phyloP scores from a whole-genome alignment of 2,888 invertebrate species.

The Zaprionus bogoriensis region DNA sequence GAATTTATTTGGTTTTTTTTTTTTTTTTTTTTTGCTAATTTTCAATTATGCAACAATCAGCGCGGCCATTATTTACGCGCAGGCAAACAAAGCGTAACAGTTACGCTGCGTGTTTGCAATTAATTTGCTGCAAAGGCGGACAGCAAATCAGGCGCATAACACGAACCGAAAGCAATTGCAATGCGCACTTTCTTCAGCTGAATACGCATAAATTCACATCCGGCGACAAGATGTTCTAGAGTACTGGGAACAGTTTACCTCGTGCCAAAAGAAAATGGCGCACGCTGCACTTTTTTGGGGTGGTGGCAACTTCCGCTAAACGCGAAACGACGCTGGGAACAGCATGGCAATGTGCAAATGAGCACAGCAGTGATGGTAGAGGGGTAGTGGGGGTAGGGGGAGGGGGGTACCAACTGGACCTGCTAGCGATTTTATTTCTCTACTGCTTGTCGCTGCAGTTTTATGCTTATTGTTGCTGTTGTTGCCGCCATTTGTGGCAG shows the following conservation, averaged over 20 bases:
- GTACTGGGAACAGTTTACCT: slow-evolving; percentile 36
- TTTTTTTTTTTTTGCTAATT: slow-evolving; percentile 59
- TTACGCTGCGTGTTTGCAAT: slow-evolving; percentile 57
- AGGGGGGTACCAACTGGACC: slow-evolving; percentile 4
- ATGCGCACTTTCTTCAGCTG: slow-evolving; percentile 48
- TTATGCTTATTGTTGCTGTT: slow-evolving; percentile 37
- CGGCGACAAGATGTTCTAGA: slow-evolving; percentile 68
- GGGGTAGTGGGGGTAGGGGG: neutral
- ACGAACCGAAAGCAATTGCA: slow-evolving; percentile 51
- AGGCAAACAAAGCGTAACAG: slow-evolving; percentile 20
- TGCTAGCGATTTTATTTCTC: slow-evolving; percentile 33
- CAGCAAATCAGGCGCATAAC: slow-evolving; percentile 63
- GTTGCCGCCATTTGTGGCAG: slow-evolving; percentile 43
- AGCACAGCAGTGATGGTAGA: slow-evolving; percentile 47
- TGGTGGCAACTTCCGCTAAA: slow-evolving; percentile 70
- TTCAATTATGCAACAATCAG: slow-evolving; percentile 76
- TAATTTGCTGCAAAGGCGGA: slow-evolving; percentile 71
- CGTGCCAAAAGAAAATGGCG: slow-evolving; percentile 53
- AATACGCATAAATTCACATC: slow-evolving; percentile 77
- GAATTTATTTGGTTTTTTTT: slow-evolving; percentile 36
- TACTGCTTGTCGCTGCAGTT: slow-evolving; percentile 58
- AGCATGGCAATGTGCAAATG: slow-evolving; percentile 77
- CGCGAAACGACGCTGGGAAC: slow-evolving; percentile 62
- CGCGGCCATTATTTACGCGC: slow-evolving; percentile 50
- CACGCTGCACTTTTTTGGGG: slow-evolving; percentile 71